Evolutionary conservation across 2,797 vertebrate species (phyloP), one percentile per base, ranked within the genome.

Genomic region (Betta splendens): DNA sequence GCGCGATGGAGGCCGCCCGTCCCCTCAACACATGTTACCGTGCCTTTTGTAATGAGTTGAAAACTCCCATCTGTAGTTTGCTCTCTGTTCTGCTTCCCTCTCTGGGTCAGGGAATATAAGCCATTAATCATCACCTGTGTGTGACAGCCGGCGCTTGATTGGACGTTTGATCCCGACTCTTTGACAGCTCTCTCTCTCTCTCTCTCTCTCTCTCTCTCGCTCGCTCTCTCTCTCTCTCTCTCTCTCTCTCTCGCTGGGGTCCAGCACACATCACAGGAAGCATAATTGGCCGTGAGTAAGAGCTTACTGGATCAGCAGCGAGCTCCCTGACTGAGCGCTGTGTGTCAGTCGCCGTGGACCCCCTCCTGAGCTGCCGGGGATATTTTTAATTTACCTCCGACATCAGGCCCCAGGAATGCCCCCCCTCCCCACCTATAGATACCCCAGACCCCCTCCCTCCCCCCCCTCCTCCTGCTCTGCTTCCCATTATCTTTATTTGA

Each of bases 401-500:
- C 86, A 88, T 87, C 86, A 89, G 82, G 52, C 75, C 67, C 75
- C 60, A 86, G 84, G 88, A 88, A 90, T 89, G 83, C 51, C 23
- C 25, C 29, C 59, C 28, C 88, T 90, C 91, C 94, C 90, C 75
- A 79, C 87, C 67, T 79, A 93, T 91, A 92, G 94, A 96, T 92
- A 89, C 86, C 75, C 70, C 28, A 66, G 51, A 25, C 51, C 69
- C 66, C 59, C 40, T 4, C 45, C 57, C 17, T 44, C 38, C 51
- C 77, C 61, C 58, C 80, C 90, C 92, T 93, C 94, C 88, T 85
- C 86, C 85, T 86, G 88, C 84, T 92, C 94, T 96, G 93, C 91
- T 96, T 94, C 87, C 89, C 92, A 94, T 96, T 97, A 96, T 94
- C 94, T 95, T 95, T 96, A 94, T 92, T 94, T 90, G 87, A 95